Base-by-base conservation (phyloP, 2,888 invertebrate genomes). In the Rhodophaea formosa region DNA sequence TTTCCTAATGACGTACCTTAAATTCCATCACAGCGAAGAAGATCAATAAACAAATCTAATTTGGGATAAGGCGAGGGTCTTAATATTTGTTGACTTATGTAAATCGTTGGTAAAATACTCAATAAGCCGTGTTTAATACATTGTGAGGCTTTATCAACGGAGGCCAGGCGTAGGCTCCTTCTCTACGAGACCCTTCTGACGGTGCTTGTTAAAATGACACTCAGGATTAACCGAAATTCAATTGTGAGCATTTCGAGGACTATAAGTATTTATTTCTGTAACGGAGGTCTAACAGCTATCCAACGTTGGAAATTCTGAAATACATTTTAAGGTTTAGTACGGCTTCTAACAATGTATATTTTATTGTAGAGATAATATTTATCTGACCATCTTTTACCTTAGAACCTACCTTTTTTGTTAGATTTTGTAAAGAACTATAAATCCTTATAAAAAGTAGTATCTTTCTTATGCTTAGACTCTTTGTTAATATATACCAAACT, bases 71-170 rank as follows among this genome's bases (percentile, higher is more conserved):
- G 69, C 66, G 67, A 69, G 68, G 72, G 71, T 71, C 72, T 73
- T 75, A 72, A 77, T 75, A 78, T 77, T 82, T 79, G 79, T 78
- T 78, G 75, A 74, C 72, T 80, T 79, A 81, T 82, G 79, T 77
- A 83, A 81, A 85, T 82, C 79, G 75, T 77, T 68, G 65, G 74
- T 74, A 74, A 84, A 80, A 80, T 81, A 80, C 80, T 78, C 79
- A 80, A 80, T 83, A 84, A 85, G 79, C 75, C 72, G 70, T 76
- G 69, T 81, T 82, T 80, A 85, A 82, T 80, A 72, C 76, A 72
- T 66, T 75, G 76, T 79, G 79, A 80, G 79, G 77, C 79, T 82
- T 87, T 88, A 88, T 88, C 87, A 77, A 71, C 71, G 65, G 68
- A 65, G 68, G 69, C 69, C 86, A 86, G 86, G 77, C 79, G 73